A percentile compares a stretch with the other conserved stretches of the same genome.
These are phyloP conservation scores for Rhynchotus rufescens DNA, from an alignment of 2,797 vertebrate genomes.

Conservation along the genomic window DNA sequence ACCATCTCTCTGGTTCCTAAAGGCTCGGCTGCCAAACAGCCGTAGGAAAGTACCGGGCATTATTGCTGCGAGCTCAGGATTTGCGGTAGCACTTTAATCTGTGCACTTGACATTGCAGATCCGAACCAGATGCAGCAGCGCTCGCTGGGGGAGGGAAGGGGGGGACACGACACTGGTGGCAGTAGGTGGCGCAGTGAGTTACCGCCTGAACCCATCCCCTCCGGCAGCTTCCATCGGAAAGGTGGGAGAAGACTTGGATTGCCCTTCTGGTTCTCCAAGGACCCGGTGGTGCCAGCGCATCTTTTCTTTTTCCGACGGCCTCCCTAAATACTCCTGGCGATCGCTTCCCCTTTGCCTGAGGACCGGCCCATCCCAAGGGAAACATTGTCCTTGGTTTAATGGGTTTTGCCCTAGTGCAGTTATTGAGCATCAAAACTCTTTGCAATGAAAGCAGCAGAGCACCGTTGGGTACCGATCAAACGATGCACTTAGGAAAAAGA, in stretches of 20 bases:
- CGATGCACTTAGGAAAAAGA: background rate
- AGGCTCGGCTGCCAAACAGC: background rate
- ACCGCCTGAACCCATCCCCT: slow-evolving; percentile 48
- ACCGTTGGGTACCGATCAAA: background rate
- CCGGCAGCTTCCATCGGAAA: background rate
- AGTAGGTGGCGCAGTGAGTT: slow-evolving; percentile 71
- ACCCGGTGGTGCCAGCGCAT: slow-evolving; percentile 25
- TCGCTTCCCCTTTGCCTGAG: slow-evolving; percentile 19
- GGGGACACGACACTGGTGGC: slow-evolving; percentile 32
- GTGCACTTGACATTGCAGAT: slow-evolving; percentile 79
- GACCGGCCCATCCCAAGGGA: background rate
- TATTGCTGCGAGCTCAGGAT: background rate
- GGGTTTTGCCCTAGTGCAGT: background rate
- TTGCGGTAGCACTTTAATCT: slow-evolving; percentile 73
- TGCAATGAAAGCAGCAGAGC: background rate
- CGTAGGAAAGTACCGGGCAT: background rate
- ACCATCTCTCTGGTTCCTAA: background rate
- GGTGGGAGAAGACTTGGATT: background rate
- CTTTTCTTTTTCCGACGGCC: background rate
- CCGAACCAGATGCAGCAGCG: slow-evolving; percentile 74
- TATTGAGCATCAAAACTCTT: background rate
- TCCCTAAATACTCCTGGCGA: background rate
- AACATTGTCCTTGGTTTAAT: background rate
- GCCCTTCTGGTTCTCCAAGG: slow-evolving; percentile 31
- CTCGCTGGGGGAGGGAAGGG: slow-evolving; percentile 3